Evolutionary conservation across 2,888 invertebrate genomes (phyloP).

Genomic region (Dichetophora obliterata): DNA sequence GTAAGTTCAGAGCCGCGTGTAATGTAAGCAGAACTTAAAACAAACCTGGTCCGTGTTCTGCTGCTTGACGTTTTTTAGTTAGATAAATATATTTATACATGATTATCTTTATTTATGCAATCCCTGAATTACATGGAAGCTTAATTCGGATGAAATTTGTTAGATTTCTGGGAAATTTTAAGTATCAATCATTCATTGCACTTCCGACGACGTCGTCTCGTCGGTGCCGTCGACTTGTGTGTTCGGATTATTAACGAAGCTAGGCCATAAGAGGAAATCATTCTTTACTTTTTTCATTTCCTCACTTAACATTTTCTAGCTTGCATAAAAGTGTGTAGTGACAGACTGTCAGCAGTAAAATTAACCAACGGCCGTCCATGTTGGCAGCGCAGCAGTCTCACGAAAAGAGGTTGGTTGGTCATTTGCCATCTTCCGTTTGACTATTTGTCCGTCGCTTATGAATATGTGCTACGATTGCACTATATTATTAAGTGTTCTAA

Average conservation of each 20-base stretch:
- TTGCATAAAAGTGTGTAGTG: not conserved
- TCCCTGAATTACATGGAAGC: not conserved
- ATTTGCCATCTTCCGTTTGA: not conserved
- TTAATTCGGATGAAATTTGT: not conserved
- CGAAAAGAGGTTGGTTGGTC: not conserved
- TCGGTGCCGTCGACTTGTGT: no score
- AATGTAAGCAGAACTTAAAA: not conserved
- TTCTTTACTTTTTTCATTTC: not conserved
- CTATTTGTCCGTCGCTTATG: not conserved
- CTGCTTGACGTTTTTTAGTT: no score
- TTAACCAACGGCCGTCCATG: not conserved
- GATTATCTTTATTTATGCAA: not conserved
- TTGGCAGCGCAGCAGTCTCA: not conserved
- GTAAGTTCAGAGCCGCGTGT: slow-evolving; percentile 8
- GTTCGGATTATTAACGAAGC: not conserved
- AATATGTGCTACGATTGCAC: not conserved
- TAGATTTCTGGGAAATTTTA: not conserved
- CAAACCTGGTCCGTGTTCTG: not conserved
- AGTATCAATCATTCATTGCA: not conserved
- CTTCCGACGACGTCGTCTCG: not conserved
- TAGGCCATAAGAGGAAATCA: not conserved
- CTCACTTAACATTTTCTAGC: not conserved
- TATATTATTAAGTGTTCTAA: not conserved
- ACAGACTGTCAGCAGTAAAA: no score
- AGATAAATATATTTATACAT: no score